phyloP scores from a whole-genome alignment of 1,140 invertebrate genomes.

The Drosophila athabasca region DNA sequence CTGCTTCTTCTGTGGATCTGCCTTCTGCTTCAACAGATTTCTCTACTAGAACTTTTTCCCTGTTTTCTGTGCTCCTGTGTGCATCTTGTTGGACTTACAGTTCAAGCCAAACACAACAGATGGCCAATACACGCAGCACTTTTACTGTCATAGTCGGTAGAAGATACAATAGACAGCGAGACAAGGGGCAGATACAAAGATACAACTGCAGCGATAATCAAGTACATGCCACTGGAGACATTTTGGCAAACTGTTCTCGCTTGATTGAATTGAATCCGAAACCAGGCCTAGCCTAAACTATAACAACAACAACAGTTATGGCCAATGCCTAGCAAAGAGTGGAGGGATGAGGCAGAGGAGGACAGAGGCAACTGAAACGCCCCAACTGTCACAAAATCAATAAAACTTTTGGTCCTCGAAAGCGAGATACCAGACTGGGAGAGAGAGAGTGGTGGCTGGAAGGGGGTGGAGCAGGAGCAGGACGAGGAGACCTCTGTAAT shows the following conservation, averaged over 20 bases:
- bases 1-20: too few relatives aligned
- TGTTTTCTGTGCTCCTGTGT: too few relatives aligned
- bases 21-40: too few relatives aligned
- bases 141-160: background rate
- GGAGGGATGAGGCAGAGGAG: background rate
- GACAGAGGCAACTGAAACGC: conserved; percentile 11
- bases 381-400: conserved; percentile 78
- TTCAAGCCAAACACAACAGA: too few relatives aligned
- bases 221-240: conserved; percentile 78
- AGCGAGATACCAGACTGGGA: background rate
- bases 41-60: too few relatives aligned
- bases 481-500: conserved; percentile 66
- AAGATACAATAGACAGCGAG: conserved; percentile 11
- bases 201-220: conserved; percentile 49
- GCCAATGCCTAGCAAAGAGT: too few relatives aligned
- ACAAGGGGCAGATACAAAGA: background rate
- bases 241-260: conserved; percentile 71
- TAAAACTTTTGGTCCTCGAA: conserved; percentile 53
- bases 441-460: background rate
- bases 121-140: too few relatives aligned
- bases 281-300: conserved; percentile 56
- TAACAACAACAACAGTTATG: background rate
- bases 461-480: background rate
- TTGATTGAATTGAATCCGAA: conserved; percentile 77
- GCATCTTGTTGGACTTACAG: too few relatives aligned